Evolutionary conservation across 2,113 vertebrate genomes (phyloP).

Genomic region (Monopterus albus): DNA sequence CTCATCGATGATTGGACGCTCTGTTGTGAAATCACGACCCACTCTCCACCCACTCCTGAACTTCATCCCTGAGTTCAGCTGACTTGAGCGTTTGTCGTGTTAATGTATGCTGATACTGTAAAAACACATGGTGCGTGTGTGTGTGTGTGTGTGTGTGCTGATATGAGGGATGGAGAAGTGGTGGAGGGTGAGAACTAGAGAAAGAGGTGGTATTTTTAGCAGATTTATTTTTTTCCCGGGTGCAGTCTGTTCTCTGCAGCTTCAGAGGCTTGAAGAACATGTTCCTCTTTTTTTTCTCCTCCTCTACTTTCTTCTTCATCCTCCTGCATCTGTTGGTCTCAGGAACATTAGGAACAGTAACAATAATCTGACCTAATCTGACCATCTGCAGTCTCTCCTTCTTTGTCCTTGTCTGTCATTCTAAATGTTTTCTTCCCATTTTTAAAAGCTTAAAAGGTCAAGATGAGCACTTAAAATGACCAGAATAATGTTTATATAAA

Average conservation of each 20-base stretch:
- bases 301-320: conserved; percentile 27
- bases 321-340: conserved; percentile 48
- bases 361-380: conserved; percentile 70
- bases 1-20: conserved; percentile 61
- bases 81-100: conserved; percentile 48
- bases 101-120: conserved; percentile 73
- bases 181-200: conserved; percentile 64
- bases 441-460: neutral
- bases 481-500: no score
- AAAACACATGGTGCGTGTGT: conserved; percentile 47
- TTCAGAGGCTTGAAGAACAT: conserved; percentile 43
- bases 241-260: conserved; percentile 73
- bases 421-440: neutral
- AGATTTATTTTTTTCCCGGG: conserved; percentile 51
- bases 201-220: conserved; percentile 78
- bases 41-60: conserved; percentile 68
- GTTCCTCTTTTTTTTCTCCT: conserved; percentile 34
- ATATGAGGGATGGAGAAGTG: conserved; percentile 46
- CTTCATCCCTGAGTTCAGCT: conserved; percentile 70
- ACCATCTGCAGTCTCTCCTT: conserved; percentile 53
- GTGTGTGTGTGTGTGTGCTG: conserved; percentile 18
- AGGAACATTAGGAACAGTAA: no score
- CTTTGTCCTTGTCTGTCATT: neutral
- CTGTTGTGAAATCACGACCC: conserved; percentile 64
- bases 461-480: neutral